Base-by-base conservation (phyloP, 2,888 invertebrate genomes). In the Lasioglossum villosulum region DNA sequence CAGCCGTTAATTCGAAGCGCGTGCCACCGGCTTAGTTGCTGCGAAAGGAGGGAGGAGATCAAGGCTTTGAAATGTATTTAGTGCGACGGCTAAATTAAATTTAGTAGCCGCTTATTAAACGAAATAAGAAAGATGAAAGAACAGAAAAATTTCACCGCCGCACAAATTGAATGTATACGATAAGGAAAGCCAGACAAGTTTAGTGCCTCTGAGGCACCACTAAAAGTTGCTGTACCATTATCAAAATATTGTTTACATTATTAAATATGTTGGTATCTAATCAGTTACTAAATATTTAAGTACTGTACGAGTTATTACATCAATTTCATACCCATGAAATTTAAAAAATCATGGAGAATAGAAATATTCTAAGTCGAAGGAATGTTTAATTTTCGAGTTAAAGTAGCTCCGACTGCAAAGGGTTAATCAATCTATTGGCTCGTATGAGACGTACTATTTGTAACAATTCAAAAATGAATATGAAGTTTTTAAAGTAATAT, bases 1-100 rank as follows among this genome's bases (percentile, higher is more conserved):
- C 68, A 39, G 71, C 42, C 16, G 39, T 59, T 59, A 71, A 86
- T 75, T 79, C 72, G 45, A 80, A 56, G 48, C 78, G 52, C 52
- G 79, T 66, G 56, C 48, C 73, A 14, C 66, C 66, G 37, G 68
- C 12, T 30, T 56, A 52, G 56, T 72, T 16, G 19, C 48, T 45
- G 14, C 48, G 59, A 37, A 82, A 71, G 77, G 72, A 34, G 78
- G 23, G 68, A 34, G 8, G 19, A 23, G 75, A 37, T 78, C 80
- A 83, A 82, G 84, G 83, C 68, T 37, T 68, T 37, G 4, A 68
- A 68, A 37, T 37, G 4, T 37, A 30, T 63, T 63, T 30, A 19
- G 30, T 16, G 30, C 16, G 19, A 1, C 34, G 16, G 63, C 19
- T 34, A 30, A 52, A 52, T 52, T 52, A 8, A 23, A 52, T 19